Percentiles rank a stretch among this genome's conserved stretches.
Conservation (phyloP, 2,888 invertebrate species). For the Sisyra nigra region DNA sequence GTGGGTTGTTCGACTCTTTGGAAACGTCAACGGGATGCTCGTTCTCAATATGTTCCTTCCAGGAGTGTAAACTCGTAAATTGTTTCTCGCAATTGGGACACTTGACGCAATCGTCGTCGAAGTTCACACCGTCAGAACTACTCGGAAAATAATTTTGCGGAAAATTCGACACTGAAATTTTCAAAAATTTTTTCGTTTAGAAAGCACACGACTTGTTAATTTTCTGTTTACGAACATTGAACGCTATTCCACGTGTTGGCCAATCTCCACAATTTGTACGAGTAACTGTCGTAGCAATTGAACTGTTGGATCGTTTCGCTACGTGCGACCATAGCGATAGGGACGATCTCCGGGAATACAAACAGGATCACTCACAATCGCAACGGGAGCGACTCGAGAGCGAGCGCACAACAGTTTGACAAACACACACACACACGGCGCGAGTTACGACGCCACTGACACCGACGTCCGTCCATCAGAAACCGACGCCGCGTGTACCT, state of each 20-base stretch:
- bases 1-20: constrained; percentile 18
- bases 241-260: constrained; percentile 62
- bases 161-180: too few relatives aligned
- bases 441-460: constrained; percentile 1
- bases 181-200: too few relatives aligned
- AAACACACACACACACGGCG: too few relatives aligned
- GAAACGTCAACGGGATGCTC: constrained; percentile 24
- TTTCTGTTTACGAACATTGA: constrained; percentile 45
- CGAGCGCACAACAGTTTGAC: too few relatives aligned
- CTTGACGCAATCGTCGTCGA: constrained; percentile 20
- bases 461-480: constrained; percentile 1
- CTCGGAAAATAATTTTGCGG: too few relatives aligned
- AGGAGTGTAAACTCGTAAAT: constrained; percentile 28
- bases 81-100: constrained; percentile 33
- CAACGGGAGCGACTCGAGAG: too few relatives aligned
- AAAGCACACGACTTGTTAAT: too few relatives aligned
- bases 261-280: constrained; percentile 60
- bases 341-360: too few relatives aligned
- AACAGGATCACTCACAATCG: too few relatives aligned
- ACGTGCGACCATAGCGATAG: constrained; percentile 2
- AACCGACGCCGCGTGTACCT: too few relatives aligned
- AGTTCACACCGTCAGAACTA: too few relatives aligned
- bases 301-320: constrained; percentile 5
- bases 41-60: constrained; percentile 33
- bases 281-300: constrained; percentile 26